phyloP scores from a whole-genome alignment of 1,140 invertebrate genomes.

The Drosophila baimaii region DNA sequence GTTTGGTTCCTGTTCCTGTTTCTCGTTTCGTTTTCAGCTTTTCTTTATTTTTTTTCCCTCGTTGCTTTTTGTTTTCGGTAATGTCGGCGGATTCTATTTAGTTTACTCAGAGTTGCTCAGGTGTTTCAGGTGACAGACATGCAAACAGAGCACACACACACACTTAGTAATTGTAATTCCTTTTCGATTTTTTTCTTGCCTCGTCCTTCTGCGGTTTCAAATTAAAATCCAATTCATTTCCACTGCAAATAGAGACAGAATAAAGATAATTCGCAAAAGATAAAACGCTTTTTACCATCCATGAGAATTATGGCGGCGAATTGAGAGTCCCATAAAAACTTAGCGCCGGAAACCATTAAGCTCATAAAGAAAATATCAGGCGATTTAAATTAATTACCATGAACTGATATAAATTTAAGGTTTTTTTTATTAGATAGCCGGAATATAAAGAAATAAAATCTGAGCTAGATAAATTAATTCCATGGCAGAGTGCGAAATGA shows the following conservation, averaged over 20 bases:
- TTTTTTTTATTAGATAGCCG: conserved; percentile 1
- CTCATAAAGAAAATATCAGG: conserved; percentile 21
- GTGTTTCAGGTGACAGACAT: conserved; percentile 38
- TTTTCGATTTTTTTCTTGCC: conserved; percentile 26
- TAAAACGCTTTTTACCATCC: background rate
- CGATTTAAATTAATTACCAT: conserved; percentile 35
- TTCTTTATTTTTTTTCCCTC: conserved; percentile 1
- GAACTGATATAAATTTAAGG: conserved; percentile 2
- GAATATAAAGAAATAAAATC: conserved; percentile 8
- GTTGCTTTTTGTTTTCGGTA: conserved; percentile 36
- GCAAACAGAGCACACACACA: conserved; percentile 51
- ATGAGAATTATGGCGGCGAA: conserved; percentile 2
- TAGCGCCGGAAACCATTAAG: conserved; percentile 16
- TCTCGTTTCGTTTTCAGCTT: conserved; percentile 6
- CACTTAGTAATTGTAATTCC: conserved; percentile 52
- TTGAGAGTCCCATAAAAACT: conserved; percentile 3
- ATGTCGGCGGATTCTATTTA: conserved; percentile 57
- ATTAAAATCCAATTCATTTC: conserved; percentile 60
- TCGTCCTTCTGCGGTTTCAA: conserved; percentile 33
- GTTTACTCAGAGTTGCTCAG: conserved; percentile 31
- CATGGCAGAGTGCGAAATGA: background rate
- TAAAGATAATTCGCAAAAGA: conserved; percentile 20
- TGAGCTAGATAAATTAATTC: conserved; percentile 11
- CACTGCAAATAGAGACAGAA: conserved; percentile 40
- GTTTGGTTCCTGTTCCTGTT: conserved; percentile 47